Evolutionary conservation across 2,888 invertebrate species (phyloP), one percentile per base, ranked within the genome.

Genomic region (Sarcophaga variegata): DNA sequence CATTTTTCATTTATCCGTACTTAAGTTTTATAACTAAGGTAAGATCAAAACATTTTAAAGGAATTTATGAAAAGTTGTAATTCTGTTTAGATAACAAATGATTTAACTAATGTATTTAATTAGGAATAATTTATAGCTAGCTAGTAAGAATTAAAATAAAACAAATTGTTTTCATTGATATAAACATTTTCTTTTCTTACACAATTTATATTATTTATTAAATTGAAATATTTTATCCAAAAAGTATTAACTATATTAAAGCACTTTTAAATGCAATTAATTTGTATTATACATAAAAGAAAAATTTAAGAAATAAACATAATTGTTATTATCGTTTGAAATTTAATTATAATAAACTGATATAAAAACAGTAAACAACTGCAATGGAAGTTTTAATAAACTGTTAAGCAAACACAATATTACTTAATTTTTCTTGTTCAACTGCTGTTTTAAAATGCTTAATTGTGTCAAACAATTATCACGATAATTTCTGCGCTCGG

Each of bases 391-490:
- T 72, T 85, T 59, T 25, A 85, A 81, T 85, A 79, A 80, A 82
- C 59, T 47, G 67, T 70, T 75, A 66, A 67, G 10, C 62, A 64
- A 62, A 66, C 11, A 54, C 25, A 74, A 62, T n/a, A 14, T 72
- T 25, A 76, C n/a, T 81, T 74, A 86, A 5, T 88, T 77, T 45
- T 86, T 81, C 60, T 90, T 88, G 83, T 95, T 94, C 93, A 96
- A 94, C 90, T 97, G 95, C 88, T 96, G 96, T 93, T 98, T 98
- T 80, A 98, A 94, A 82, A 96, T 94, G 37, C 97, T 96, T 14
- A 98, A 94, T 84, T 96, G 96, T 0, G 97, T 97, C 25, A 98
- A 94, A 88, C 97, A 97, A 54, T 95, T 95, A 91, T 98, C 98
- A 25, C 98, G 95, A 97, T 98, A 98, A 0, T 95, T 95, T 45